Base-by-base conservation (phyloP, 92 coral and sea anemone species). In the Paragorgia papillata region DNA sequence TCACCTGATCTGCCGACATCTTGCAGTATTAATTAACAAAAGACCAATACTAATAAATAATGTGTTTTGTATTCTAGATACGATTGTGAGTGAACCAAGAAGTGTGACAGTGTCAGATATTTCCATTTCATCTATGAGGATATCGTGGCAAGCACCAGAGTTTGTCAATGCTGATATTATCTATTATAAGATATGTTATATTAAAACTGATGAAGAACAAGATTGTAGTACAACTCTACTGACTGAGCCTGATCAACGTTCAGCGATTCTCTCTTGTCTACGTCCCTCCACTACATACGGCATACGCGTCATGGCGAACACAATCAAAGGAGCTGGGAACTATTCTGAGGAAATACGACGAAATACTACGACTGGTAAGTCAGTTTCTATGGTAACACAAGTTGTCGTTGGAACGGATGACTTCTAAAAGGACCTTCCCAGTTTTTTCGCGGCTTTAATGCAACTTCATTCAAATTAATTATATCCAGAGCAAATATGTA, bases 251-350 rank as follows among this genome's bases (percentile, higher is more conserved):
- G 25, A 18, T 7, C 20, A 28, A 27, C 21, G 30, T 3, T 68
- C 75, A 17, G 59, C 41, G 41, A 48, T 68, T 0, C 19, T 68
- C 24, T 0, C 17, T 10, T 58, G 18, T 14, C 75, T 68, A 15
- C 2, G 54, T 50, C 28, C 78, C 18, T 53, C 64, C 9, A 71
- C 78, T 1, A 25, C 21, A 19, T 71, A 71, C 17, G 39, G 34
- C 49, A 34, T 71, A 19, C 78, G 64, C 32, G 50, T 71, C 46
- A 57, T 63, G 27, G 78, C 78, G 43, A 25, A 50, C 64, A 28
- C 63, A 19, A 29, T 63, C 25, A 53, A 55, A 22, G 78, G 78
- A 32, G 46, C 64, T 71, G 78, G 78, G 43, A 71, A 54, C 78
- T 53, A 54, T 37, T 30, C 63, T 18, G 51, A 30, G 32, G 78